Evolutionary conservation across 2,888 invertebrate species (phyloP).

Genomic region (Oscheius sp.): DNA sequence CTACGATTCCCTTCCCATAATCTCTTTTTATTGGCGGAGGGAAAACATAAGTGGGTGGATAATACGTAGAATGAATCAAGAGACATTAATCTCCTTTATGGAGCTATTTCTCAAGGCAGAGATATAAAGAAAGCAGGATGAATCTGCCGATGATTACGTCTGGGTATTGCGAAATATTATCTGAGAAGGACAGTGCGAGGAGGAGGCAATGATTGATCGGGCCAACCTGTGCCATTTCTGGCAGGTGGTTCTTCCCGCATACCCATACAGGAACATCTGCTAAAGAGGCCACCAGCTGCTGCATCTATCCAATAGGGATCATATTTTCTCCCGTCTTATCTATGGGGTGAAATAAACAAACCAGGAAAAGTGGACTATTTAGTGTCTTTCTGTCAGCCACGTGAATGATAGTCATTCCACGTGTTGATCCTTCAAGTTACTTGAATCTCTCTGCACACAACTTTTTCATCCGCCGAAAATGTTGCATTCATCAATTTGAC

Average conservation of each 20-base stretch:
- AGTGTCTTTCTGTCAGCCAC: background rate
- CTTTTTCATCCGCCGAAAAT: background rate
- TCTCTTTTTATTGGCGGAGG: too few species aligned
- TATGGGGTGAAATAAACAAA: background rate
- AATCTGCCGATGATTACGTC: too few species aligned
- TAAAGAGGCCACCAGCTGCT: background rate
- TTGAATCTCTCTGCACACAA: background rate
- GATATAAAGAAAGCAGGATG: too few species aligned
- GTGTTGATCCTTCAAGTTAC: background rate
- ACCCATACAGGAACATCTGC: conserved; percentile 5
- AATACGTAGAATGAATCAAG: too few species aligned
- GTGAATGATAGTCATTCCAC: background rate
- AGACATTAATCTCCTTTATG: too few species aligned
- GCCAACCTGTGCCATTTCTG: conserved; percentile 17
- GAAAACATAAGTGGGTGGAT: too few species aligned
- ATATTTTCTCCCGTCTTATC: background rate
- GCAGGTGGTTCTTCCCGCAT: conserved; percentile 22
- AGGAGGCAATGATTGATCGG: conserved; percentile 24
- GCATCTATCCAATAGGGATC: background rate
- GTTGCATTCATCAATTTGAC: background rate
- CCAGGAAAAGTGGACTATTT: too few species aligned
- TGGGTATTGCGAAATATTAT: background rate
- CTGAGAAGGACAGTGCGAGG: background rate
- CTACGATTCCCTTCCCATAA: too few species aligned
- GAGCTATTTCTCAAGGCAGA: too few species aligned